Conservation (phyloP, 2,888 invertebrate genomes). For the Mayetiola destructor region DNA sequence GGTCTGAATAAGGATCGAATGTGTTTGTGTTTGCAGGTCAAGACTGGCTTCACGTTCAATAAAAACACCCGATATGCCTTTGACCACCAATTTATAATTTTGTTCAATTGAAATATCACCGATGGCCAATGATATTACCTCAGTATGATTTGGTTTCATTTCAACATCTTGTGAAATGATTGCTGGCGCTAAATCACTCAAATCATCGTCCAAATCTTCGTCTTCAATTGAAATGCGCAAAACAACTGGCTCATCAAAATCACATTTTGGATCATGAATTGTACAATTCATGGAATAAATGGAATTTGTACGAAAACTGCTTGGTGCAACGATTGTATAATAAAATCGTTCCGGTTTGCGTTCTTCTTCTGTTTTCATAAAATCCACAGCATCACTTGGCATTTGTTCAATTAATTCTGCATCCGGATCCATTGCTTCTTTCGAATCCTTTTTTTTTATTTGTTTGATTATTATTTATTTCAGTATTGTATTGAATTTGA, state of each 20-base stretch:
- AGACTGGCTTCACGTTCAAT: neutral
- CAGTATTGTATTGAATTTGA: no score
- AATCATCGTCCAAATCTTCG: neutral
- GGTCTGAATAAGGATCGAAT: conserved; percentile 50
- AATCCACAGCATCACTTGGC: no score
- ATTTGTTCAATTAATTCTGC: no score
- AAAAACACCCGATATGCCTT: neutral
- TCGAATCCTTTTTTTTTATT: no score
- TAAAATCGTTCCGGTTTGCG: neutral
- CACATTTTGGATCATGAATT: conserved; percentile 25
- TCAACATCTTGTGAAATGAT: conserved; percentile 40
- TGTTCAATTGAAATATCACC: conserved; percentile 42
- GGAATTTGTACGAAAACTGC: conserved; percentile 56
- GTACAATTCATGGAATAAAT: conserved; percentile 63
- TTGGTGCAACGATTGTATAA: conserved; percentile 61
- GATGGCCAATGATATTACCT: conserved; percentile 49
- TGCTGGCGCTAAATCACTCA: neutral
- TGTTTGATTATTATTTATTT: no score
- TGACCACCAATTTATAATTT: neutral
- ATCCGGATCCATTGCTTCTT: no score
- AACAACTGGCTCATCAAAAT: neutral
- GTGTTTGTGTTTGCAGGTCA: neutral
- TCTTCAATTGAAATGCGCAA: neutral
- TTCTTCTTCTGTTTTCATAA: no score
- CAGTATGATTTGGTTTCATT: conserved; percentile 47